phyloP scores from a whole-genome alignment of 2,113 vertebrate species.

The Chrysemys picta region DNA sequence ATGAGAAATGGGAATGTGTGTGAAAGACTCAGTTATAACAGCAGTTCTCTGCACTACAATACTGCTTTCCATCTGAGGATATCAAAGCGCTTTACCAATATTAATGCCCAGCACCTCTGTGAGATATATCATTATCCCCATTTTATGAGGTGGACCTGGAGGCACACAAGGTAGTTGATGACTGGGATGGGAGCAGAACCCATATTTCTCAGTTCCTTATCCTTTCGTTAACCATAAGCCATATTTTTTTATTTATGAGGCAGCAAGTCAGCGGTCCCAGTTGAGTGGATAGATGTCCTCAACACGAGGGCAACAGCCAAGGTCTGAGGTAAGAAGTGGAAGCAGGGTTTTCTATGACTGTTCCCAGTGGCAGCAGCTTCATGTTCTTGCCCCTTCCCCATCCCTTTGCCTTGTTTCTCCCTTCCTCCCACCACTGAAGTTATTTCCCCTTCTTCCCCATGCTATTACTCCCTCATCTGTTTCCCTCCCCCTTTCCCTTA shows the following conservation, averaged over 20 bases:
- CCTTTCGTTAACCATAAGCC: neutral
- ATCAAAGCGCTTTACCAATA: neutral
- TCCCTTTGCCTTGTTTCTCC: neutral
- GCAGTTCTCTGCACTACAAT: neutral
- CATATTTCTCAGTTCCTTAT: neutral
- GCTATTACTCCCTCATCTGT: neutral
- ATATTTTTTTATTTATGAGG: neutral
- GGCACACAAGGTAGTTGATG: neutral
- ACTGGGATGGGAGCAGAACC: neutral
- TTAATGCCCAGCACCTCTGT: neutral
- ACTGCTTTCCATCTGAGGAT: neutral
- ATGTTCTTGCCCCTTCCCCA: neutral
- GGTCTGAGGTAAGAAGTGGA: neutral
- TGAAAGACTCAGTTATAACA: neutral
- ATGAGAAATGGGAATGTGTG: neutral
- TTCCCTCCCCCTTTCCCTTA: neutral
- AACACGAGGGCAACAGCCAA: accelerated
- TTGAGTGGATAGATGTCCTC: neutral
- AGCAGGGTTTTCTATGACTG: neutral
- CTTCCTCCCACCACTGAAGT: neutral
- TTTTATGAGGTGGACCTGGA: neutral
- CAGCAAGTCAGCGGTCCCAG: neutral
- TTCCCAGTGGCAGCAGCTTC: neutral
- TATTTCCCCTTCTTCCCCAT: neutral
- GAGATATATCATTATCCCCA: neutral